Conservation (phyloP, 2,797 vertebrate species). For the Acrocephalus scirpaceus region DNA sequence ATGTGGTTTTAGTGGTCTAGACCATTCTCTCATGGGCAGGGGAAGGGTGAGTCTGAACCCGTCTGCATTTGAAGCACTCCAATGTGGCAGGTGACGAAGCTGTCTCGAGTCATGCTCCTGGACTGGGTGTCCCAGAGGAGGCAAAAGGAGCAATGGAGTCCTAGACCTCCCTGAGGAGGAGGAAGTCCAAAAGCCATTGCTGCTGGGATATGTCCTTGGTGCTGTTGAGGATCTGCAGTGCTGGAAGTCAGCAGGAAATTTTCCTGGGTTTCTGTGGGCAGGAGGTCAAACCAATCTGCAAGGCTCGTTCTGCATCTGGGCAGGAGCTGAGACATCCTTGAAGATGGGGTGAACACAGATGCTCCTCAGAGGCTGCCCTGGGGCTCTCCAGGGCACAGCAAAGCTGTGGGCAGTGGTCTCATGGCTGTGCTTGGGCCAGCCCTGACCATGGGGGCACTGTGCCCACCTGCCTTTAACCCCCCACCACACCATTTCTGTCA, state of each 20-base stretch:
- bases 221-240: neutral
- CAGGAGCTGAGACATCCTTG: neutral
- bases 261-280: neutral
- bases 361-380: neutral
- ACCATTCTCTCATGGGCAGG: neutral
- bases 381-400: neutral
- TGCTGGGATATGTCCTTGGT: neutral
- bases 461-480: too few species aligned
- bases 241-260: neutral
- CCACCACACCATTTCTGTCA: neutral
- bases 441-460: neutral
- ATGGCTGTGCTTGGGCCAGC: neutral
- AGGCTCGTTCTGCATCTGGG: neutral
- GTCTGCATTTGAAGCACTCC: accelerated
- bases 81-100: accelerated
- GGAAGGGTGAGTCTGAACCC: neutral
- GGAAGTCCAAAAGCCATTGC: neutral
- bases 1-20: conserved; percentile 40
- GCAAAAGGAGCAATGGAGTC: neutral
- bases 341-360: neutral
- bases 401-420: neutral
- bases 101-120: neutral
- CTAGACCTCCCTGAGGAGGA: neutral
- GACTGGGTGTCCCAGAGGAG: neutral
- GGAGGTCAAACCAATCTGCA: neutral